Conservation (phyloP, 2,888 invertebrate species). For the Drosophila affinis region DNA sequence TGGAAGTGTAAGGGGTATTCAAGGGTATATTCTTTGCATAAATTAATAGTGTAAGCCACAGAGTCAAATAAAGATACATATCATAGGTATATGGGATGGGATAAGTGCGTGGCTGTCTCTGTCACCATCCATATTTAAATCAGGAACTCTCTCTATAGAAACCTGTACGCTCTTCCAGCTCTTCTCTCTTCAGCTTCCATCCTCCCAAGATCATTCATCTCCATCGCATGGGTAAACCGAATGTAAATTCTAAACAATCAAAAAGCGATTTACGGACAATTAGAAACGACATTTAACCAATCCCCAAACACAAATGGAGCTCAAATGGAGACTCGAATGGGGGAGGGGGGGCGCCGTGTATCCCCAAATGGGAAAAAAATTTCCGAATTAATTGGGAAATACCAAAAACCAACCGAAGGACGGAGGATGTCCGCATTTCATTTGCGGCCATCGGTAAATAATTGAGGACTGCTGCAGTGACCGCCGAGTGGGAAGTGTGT, state of each 20-base stretch:
- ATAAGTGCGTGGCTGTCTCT: too few species aligned
- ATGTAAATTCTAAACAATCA: background rate
- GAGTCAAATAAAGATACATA: too few species aligned
- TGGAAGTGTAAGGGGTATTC: background rate
- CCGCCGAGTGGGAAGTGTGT: slow-evolving; percentile 20
- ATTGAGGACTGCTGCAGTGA: slow-evolving; percentile 31
- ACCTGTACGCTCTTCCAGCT: too few species aligned
- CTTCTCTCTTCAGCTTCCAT: background rate
- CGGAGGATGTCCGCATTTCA: slow-evolving; percentile 23
- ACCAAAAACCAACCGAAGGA: slow-evolving; percentile 4
- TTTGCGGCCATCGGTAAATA: slow-evolving; percentile 47
- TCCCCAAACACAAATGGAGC: slow-evolving; percentile 6
- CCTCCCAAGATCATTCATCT: background rate
- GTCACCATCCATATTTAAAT: too few species aligned
- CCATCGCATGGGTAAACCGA: background rate
- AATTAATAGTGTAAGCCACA: background rate
- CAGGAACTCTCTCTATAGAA: too few species aligned
- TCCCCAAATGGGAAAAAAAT: slow-evolving; percentile 19
- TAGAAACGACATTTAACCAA: slow-evolving; percentile 30
- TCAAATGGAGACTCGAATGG: background rate
- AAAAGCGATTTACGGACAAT: slow-evolving; percentile 26
- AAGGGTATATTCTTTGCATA: background rate
- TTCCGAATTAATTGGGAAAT: slow-evolving; percentile 30
- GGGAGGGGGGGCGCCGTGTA: background rate
- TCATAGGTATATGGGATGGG: too few species aligned